Evolutionary conservation across 2,888 invertebrate genomes (phyloP).

Genomic region (Leucophora obtusa): DNA sequence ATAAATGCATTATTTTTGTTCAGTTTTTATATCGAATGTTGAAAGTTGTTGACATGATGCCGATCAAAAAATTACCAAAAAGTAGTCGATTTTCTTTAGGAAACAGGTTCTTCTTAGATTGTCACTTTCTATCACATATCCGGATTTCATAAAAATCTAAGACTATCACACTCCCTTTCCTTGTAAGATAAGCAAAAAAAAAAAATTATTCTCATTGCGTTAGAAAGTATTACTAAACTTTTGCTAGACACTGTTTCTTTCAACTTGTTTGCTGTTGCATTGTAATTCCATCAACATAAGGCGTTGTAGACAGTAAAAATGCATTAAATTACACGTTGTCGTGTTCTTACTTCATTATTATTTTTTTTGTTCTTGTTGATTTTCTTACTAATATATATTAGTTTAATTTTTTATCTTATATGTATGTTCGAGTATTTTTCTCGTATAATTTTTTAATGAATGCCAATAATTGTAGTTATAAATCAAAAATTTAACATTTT

Average conservation of each 20-base stretch:
- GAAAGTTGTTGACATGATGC: too few species aligned
- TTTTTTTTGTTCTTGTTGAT: conserved; percentile 23
- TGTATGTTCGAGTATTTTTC: not conserved
- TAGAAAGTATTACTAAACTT: too few species aligned
- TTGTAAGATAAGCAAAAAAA: too few species aligned
- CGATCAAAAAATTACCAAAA: too few species aligned
- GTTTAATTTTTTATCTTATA: not conserved
- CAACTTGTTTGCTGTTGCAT: conserved; percentile 48
- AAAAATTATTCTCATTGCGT: too few species aligned
- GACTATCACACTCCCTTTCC: too few species aligned
- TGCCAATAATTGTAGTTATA: conserved; percentile 71
- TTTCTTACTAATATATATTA: conserved; percentile 27
- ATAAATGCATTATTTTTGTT: too few species aligned
- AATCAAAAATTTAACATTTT: conserved; percentile 70
- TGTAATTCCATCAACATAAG: conserved; percentile 44
- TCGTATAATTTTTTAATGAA: conserved; percentile 34
- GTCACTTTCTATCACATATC: too few species aligned
- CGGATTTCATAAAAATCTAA: too few species aligned
- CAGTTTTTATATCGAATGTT: too few species aligned
- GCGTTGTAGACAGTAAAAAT: conserved; percentile 58
- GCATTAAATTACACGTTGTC: conserved; percentile 60
- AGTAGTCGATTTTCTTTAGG: too few species aligned
- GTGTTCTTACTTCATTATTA: conserved; percentile 34
- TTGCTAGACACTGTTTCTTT: conserved; percentile 64
- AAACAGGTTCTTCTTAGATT: too few species aligned